A percentile compares a stretch with the other conserved stretches of the same genome.
These are phyloP conservation scores for Torymus aiolomorphi DNA, from an alignment of 2,888 invertebrate genomes.

Conservation along the genomic window DNA sequence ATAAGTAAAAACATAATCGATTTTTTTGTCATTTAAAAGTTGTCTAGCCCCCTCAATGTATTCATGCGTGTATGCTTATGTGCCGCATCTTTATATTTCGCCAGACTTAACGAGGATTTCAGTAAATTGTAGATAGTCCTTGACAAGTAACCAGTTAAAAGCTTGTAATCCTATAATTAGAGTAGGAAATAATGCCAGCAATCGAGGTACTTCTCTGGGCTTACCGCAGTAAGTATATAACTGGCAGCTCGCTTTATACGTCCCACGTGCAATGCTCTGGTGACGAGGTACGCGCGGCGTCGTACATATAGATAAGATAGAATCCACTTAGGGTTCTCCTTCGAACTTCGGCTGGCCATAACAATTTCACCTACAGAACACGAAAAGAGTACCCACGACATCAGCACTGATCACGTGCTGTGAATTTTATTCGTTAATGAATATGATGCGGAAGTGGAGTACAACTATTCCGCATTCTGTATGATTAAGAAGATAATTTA, in stretches of 20 bases:
- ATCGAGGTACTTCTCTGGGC: slow-evolving; percentile 47
- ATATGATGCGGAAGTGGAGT: too few species aligned
- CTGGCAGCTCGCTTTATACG: not conserved
- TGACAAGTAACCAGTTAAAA: slow-evolving; percentile 39
- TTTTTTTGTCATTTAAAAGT: too few species aligned
- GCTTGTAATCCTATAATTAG: slow-evolving; percentile 55
- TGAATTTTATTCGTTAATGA: too few species aligned
- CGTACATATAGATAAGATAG: not conserved
- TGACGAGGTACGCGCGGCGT: too few species aligned
- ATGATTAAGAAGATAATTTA: too few species aligned
- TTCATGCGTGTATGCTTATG: too few species aligned
- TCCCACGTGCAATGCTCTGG: not conserved
- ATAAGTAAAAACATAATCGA: too few species aligned
- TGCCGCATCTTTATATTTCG: not conserved
- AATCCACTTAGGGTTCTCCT: slow-evolving; percentile 14
- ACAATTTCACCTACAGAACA: too few species aligned
- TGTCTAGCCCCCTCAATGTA: too few species aligned
- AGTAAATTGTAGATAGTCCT: slow-evolving; percentile 37
- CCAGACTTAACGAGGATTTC: not conserved
- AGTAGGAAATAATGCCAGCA: slow-evolving; percentile 41
- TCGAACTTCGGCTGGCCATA: not conserved
- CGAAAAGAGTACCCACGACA: too few species aligned
- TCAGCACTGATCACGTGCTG: too few species aligned
- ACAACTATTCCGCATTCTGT: too few species aligned
- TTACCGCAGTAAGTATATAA: slow-evolving; percentile 29